Evolutionary conservation across 2,888 invertebrate genomes (phyloP), one percentile per base, ranked within the genome.

Genomic region (Aphodius sticticus): DNA sequence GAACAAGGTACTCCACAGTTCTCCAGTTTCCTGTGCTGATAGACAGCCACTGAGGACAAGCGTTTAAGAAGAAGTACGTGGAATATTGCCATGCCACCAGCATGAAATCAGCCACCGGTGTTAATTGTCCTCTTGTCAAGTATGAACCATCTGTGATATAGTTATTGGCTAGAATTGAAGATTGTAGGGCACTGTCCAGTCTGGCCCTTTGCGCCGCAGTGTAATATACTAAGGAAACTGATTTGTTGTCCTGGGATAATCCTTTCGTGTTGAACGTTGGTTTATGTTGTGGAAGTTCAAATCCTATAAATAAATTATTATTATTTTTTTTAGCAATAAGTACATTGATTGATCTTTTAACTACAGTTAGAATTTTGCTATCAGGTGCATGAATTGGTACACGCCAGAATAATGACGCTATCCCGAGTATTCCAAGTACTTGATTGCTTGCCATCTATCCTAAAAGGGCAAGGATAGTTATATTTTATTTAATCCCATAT

Each of bases 1-100:
- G 86, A 0, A 89, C 86, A 69, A 88, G 85, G 69, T 86, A 85
- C 85, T 92, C 91, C 0, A 91, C 84, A n/a, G 86, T 85, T 77
- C 88, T 85, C 91, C 92, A 92, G 84, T 91, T 91, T 38, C 90
- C 91, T 15, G 86, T 88, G 83, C 91, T 92, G 70, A 91, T 88
- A 7, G 83, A 84, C 84, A 90, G 90, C 90, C 91, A 92, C 83
- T 91, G 91, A 0, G 91, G 91, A 14, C 88, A 89, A 0, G 86
- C 88, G 83, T 92, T 92, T 38, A 90, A 85, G 85, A 90, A 92
- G 84, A 89, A 92, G 84, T 90, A 92, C 1, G 91, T 91, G 1
- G 90, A 86, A 78, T 88, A 88, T 83, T 91, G 91, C 82, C 89
- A 89, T 77, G 89, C 87, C 6, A 88, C 87, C 81, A 89, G 88